Percentiles rank a stretch among this genome's conserved stretches.
Evolutionary conservation across 2,797 vertebrate species (phyloP).

Genomic region (Selene dorsalis): DNA sequence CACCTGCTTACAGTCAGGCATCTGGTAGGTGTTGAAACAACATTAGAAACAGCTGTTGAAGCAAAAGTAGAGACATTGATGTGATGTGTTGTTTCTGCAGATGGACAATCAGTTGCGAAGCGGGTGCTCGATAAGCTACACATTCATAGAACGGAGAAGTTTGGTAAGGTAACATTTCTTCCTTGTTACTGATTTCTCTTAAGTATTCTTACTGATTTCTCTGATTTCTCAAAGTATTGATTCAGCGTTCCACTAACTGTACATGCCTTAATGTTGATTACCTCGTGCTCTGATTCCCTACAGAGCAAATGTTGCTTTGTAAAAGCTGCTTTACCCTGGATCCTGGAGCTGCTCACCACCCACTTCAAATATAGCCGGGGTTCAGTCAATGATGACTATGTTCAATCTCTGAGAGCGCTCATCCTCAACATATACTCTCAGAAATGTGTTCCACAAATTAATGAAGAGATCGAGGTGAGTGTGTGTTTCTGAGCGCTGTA

Average conservation of each 20-base stretch:
- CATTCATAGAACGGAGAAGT: constrained; percentile 82
- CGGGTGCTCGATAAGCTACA: constrained; percentile 84
- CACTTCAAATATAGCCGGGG: constrained; percentile 82
- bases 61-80: background rate
- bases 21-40: constrained; percentile 76
- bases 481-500: background rate
- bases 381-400: constrained; percentile 81
- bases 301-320: constrained; percentile 87
- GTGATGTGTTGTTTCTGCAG: constrained; percentile 68
- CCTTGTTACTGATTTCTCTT: constrained; percentile 6
- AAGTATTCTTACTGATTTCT: constrained; percentile 4
- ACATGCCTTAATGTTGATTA: background rate
- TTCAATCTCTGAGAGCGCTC: constrained; percentile 79
- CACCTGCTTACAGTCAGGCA: constrained; percentile 83
- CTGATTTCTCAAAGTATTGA: constrained; percentile 14
- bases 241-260: constrained; percentile 16
- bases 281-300: constrained; percentile 27
- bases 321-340: constrained; percentile 85
- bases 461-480: constrained; percentile 85
- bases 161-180: constrained; percentile 78
- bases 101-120: constrained; percentile 85
- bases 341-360: constrained; percentile 82
- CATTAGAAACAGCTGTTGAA: constrained; percentile 17
- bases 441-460: constrained; percentile 84
- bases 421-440: constrained; percentile 87